These are phyloP conservation scores for Drosophila pseudotalamancana DNA, from an alignment of 2,888 invertebrate species.

Conservation along the genomic window DNA sequence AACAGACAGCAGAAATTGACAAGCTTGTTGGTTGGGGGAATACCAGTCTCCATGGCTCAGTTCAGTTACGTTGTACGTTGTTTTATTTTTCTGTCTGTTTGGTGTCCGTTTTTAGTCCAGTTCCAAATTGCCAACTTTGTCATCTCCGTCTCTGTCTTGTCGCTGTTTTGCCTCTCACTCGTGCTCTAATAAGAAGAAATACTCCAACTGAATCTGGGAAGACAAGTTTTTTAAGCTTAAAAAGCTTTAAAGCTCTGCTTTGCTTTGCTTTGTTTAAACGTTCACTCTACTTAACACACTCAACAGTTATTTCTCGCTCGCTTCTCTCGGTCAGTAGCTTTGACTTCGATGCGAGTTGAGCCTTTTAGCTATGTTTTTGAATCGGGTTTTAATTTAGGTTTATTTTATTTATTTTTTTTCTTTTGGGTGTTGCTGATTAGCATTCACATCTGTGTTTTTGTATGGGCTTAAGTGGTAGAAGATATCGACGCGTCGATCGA, in stretches of 20 bases:
- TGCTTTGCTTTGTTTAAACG: conserved; percentile 4
- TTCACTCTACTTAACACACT: conserved; percentile 15
- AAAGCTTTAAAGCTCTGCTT: conserved; percentile 44
- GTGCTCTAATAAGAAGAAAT: conserved; percentile 65
- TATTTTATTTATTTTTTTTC: neutral
- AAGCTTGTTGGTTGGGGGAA: conserved; percentile 49
- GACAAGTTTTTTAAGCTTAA: conserved; percentile 71
- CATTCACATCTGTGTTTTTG: conserved; percentile 45
- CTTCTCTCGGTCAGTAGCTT: conserved; percentile 20
- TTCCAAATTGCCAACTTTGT: conserved; percentile 67
- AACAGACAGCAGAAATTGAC: conserved; percentile 43
- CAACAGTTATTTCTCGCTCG: conserved; percentile 8
- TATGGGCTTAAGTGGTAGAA: conserved; percentile 38
- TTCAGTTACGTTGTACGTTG: conserved; percentile 33
- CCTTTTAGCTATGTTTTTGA: conserved; percentile 47
- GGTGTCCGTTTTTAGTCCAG: conserved; percentile 76
- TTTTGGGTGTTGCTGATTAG: conserved; percentile 66
- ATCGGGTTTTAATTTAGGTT: conserved; percentile 60
- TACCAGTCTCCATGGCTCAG: conserved; percentile 56
- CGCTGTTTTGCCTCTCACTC: conserved; percentile 16
- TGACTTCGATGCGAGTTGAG: conserved; percentile 35
- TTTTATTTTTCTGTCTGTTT: conserved; percentile 45
- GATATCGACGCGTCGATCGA: conserved; percentile 38
- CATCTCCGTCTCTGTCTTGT: conserved; percentile 36
- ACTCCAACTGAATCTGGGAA: conserved; percentile 76